Conservation (phyloP, 2,888 invertebrate species). For the Philereme vetulata region DNA sequence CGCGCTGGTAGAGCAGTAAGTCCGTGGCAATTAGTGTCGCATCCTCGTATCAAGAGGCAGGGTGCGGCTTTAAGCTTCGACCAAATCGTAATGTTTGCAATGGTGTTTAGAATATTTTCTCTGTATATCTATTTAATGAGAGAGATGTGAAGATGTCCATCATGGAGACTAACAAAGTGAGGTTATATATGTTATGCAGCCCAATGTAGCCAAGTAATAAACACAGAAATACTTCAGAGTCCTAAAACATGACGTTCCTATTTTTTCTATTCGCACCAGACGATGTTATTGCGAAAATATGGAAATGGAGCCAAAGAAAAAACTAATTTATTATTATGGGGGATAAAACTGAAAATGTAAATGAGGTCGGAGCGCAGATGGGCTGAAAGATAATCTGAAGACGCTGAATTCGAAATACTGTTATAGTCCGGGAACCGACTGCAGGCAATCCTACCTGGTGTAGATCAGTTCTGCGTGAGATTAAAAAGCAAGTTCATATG, state of each 20-base stretch:
- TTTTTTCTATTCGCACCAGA: conserved; percentile 32
- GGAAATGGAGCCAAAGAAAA: conserved; percentile 41
- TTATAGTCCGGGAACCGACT: conserved; percentile 10
- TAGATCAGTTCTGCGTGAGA: no score
- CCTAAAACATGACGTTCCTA: conserved; percentile 25
- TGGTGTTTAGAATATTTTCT: no score
- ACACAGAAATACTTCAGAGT: conserved; percentile 25
- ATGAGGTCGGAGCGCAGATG: conserved; percentile 39
- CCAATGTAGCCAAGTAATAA: conserved; percentile 23
- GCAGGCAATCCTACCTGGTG: no score
- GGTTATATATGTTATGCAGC: background rate
- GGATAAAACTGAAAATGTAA: conserved; percentile 40
- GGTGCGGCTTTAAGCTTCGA: no score
- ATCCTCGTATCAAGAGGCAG: no score
- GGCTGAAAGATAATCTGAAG: conserved; percentile 38
- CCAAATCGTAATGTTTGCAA: no score
- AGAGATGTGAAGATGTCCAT: no score
- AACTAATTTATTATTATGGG: conserved; percentile 46
- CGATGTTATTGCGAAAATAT: conserved; percentile 42
- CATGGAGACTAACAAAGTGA: no score
- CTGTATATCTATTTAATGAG: no score
- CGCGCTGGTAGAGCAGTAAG: no score
- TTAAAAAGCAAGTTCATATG: no score
- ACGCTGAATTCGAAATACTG: conserved; percentile 30
- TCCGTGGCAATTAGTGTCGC: no score